These are phyloP conservation scores for Oeneis ivallda DNA, from an alignment of 2,888 invertebrate genomes.

Conservation along the genomic window DNA sequence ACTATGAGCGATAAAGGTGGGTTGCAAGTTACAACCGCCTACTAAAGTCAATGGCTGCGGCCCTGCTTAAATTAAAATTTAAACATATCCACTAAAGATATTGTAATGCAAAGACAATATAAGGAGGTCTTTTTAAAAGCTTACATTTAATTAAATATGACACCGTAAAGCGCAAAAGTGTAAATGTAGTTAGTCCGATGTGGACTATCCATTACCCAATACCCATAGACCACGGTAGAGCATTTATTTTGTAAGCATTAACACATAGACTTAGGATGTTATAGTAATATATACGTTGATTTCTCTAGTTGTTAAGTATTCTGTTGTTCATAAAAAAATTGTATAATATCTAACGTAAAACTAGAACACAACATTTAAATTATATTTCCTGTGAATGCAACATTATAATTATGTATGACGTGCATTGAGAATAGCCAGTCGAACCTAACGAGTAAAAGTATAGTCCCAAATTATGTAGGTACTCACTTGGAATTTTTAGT, in stretches of 20 bases:
- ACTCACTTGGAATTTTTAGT: no score
- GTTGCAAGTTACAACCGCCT: neutral
- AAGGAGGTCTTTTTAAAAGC: constrained; percentile 2
- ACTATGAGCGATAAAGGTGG: neutral
- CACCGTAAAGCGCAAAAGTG: constrained; percentile 24
- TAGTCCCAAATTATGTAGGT: no score
- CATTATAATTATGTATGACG: constrained; percentile 6
- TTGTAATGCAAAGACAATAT: constrained; percentile 15
- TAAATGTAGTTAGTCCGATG: constrained; percentile 27
- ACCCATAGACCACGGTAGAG: constrained; percentile 64
- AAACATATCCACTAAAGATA: constrained; percentile 6
- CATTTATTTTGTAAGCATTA: constrained; percentile 79
- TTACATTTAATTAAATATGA: constrained; percentile 1
- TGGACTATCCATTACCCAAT: constrained; percentile 29
- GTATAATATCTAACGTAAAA: constrained; percentile 48
- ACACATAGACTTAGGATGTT: constrained; percentile 73
- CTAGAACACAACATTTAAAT: constrained; percentile 41
- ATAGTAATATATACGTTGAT: constrained; percentile 81
- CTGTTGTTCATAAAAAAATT: constrained; percentile 59
- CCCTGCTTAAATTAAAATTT: constrained; percentile 7
- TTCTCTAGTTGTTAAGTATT: constrained; percentile 72
- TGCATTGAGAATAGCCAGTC: constrained; percentile 6
- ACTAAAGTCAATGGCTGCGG: neutral
- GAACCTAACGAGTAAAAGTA: neutral
- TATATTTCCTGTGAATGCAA: constrained; percentile 40